A percentile compares a stretch with the other conserved stretches of the same genome.
phyloP scores from a whole-genome alignment of 1,140 invertebrate genomes.

The Protaetia brevitarsis region DNA sequence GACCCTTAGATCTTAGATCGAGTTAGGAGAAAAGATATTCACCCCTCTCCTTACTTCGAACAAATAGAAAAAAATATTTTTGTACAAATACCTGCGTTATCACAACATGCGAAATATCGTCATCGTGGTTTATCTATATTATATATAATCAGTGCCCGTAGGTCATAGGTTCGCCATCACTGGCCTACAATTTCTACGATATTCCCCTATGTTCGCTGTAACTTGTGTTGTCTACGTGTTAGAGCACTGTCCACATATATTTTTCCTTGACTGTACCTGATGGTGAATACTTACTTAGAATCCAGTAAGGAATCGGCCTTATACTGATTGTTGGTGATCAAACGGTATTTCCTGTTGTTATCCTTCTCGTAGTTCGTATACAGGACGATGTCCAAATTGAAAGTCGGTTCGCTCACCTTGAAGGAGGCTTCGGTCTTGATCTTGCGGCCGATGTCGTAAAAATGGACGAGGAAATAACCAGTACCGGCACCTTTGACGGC shows the following conservation, averaged over 20 bases:
- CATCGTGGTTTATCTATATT: too few relatives aligned
- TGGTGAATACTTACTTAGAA: conserved; percentile 64
- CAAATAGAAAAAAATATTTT: background rate
- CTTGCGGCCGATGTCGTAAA: conserved; percentile 55
- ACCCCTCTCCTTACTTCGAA: too few relatives aligned
- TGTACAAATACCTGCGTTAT: background rate
- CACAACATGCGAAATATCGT: too few relatives aligned
- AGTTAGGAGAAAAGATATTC: too few relatives aligned
- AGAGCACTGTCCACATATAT: too few relatives aligned
- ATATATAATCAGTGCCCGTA: too few relatives aligned
- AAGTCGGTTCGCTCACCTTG: conserved; percentile 53
- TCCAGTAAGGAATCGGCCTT: conserved; percentile 55
- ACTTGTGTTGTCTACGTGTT: too few relatives aligned
- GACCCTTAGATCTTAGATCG: too few relatives aligned
- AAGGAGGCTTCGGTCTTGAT: conserved; percentile 62
- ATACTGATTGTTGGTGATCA: conserved; percentile 60
- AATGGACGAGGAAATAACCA: conserved; percentile 54
- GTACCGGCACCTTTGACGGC: conserved; percentile 55
- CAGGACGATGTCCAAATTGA: conserved; percentile 58
- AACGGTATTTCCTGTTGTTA: conserved; percentile 60
- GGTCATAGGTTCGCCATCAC: too few relatives aligned
- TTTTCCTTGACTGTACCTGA: too few relatives aligned
- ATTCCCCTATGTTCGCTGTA: too few relatives aligned
- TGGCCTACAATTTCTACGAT: too few relatives aligned
- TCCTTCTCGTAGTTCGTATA: conserved; percentile 67